phyloP scores from a whole-genome alignment of 2,888 invertebrate species.

The Nemurella pictetii region DNA sequence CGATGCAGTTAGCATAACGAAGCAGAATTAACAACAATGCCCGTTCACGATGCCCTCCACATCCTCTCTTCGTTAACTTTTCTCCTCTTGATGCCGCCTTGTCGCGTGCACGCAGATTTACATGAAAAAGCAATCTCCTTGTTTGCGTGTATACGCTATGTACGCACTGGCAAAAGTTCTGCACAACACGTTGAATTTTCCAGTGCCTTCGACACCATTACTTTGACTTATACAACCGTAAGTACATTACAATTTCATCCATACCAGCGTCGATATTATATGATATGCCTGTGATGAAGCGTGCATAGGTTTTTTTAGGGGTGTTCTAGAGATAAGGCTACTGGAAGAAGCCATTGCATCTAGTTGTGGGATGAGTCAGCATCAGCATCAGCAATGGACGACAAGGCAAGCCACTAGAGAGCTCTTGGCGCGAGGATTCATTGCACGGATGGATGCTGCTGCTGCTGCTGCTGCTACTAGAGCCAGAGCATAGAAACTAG shows the following conservation, averaged over 20 bases:
- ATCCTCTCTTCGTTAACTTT: constrained; percentile 5
- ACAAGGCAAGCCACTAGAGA: neutral
- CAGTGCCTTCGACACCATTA: constrained; percentile 35
- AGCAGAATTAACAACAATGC: constrained; percentile 18
- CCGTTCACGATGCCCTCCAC: constrained; percentile 9
- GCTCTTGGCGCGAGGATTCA: neutral
- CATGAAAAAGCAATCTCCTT: constrained; percentile 42
- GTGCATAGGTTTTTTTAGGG: neutral
- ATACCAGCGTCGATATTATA: constrained; percentile 4
- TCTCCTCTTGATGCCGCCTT: neutral
- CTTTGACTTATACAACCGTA: constrained; percentile 40
- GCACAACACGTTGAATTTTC: neutral
- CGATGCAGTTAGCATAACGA: constrained; percentile 25
- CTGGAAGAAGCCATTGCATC: neutral
- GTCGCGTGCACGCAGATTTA: constrained; percentile 32
- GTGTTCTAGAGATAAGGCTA: neutral
- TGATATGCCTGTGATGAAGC: neutral
- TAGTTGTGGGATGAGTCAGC: neutral
- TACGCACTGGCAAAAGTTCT: neutral
- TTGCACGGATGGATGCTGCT: neutral
- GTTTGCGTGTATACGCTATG: constrained; percentile 10
- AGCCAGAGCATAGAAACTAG: neutral
- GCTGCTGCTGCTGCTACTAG: no score
- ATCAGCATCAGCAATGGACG: neutral
- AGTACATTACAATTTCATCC: constrained; percentile 41